Evolutionary conservation across 2,888 invertebrate genomes (phyloP).

Genomic region (Acleris holmiana): DNA sequence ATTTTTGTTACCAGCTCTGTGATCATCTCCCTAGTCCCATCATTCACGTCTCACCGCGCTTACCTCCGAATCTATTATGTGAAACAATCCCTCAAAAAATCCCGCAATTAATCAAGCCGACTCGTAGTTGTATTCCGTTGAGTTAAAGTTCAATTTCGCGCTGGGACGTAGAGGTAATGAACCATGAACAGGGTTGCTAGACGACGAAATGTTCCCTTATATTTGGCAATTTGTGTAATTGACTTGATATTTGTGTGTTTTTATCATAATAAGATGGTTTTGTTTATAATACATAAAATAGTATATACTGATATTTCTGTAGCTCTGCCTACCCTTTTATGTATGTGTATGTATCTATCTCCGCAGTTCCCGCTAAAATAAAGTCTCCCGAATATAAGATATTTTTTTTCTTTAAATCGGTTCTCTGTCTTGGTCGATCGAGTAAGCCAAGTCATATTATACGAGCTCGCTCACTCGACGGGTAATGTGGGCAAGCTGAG

Average conservation of each 20-base stretch:
- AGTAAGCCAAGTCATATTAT: no score
- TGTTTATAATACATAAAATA: no score
- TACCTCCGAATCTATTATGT: slow-evolving; percentile 24
- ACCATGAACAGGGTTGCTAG: slow-evolving; percentile 19
- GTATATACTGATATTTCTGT: no score
- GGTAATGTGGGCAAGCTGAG: no score
- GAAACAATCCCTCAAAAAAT: slow-evolving; percentile 15
- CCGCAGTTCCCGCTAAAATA: no score
- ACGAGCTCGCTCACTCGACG: no score
- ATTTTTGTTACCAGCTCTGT: background rate
- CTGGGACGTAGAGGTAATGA: slow-evolving; percentile 1
- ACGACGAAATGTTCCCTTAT: background rate
- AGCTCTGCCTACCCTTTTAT: no score
- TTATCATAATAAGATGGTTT: background rate
- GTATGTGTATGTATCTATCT: no score
- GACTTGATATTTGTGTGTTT: background rate
- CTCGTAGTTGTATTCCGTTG: slow-evolving; percentile 8
- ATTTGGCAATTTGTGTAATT: slow-evolving; percentile 20
- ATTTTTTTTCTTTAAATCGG: no score
- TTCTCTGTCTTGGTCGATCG: no score
- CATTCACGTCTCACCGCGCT: slow-evolving; percentile 17
- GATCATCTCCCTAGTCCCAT: slow-evolving; percentile 4
- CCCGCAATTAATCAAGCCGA: slow-evolving; percentile 12
- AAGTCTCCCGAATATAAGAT: no score
- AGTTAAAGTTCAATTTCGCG: slow-evolving; percentile 9